phyloP scores from a whole-genome alignment of 1,140 invertebrate species.

The Aphelinus certus region DNA sequence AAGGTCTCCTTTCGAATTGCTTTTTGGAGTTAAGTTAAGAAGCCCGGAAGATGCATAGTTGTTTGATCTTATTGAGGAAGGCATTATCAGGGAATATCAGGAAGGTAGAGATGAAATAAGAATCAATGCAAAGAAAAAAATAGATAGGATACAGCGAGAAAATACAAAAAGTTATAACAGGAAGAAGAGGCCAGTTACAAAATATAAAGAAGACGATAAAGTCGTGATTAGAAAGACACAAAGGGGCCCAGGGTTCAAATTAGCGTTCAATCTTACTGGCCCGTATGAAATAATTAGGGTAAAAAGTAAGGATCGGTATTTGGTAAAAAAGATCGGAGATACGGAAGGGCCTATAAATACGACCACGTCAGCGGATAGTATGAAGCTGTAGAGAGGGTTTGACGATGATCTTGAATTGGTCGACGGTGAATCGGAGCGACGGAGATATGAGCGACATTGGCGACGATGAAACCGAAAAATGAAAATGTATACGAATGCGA shows the following conservation, averaged over 20 bases:
- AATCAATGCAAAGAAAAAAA: background rate
- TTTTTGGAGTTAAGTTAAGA: background rate
- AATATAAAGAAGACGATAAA: background rate
- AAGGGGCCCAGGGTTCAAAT: background rate
- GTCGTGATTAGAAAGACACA: constrained; percentile 2
- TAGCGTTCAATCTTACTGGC: background rate
- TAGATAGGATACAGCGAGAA: constrained; percentile 3
- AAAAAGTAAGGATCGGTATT: background rate
- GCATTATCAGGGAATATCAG: background rate
- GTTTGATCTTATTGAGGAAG: background rate
- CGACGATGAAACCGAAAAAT: no score
- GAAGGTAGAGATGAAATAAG: background rate
- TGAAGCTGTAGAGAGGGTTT: no score
- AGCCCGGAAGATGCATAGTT: background rate
- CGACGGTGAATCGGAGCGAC: no score
- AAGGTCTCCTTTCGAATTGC: background rate
- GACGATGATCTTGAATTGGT: background rate
- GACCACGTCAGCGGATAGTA: no score
- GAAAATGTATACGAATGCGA: no score
- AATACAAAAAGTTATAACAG: background rate
- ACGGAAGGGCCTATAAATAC: background rate
- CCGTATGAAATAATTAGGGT: background rate
- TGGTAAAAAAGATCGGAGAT: background rate
- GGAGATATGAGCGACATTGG: no score
- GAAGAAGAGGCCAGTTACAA: background rate